Evolutionary conservation across 2,113 vertebrate species (phyloP).

Genomic region (Psilopogon haemacephalus): DNA sequence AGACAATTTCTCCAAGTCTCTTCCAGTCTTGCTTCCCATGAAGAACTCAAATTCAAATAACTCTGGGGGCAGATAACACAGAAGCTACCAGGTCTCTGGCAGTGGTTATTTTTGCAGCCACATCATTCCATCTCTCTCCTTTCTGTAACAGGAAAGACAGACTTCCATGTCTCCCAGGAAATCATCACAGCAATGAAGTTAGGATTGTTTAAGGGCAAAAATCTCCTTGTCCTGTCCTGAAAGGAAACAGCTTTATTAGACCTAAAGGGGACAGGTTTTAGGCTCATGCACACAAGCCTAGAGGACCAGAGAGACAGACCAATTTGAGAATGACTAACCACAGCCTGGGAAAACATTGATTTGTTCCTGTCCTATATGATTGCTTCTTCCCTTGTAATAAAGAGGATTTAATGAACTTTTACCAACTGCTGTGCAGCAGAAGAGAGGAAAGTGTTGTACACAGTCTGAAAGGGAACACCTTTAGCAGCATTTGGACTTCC

Average conservation of each 20-base stretch:
- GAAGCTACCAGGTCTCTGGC: not conserved
- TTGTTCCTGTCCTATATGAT: not conserved
- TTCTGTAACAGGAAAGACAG: not conserved
- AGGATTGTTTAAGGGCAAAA: not conserved
- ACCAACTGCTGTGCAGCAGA: not conserved
- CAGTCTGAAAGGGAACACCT: not conserved
- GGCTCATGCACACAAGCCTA: not conserved
- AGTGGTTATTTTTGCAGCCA: not conserved
- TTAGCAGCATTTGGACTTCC: not conserved
- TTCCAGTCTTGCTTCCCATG: not conserved
- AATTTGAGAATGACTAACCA: not conserved
- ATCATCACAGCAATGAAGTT: not conserved
- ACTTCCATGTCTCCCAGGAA: not conserved
- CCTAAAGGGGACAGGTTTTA: not conserved
- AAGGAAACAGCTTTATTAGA: not conserved
- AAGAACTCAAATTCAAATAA: not conserved
- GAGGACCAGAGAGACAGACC: not conserved
- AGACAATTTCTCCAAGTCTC: not conserved
- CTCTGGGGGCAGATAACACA: not conserved
- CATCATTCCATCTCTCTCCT: not conserved
- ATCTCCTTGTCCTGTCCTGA: not conserved
- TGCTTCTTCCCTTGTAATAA: not conserved
- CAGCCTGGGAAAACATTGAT: not conserved
- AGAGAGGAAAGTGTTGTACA: fast-evolving
- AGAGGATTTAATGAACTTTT: no score